phyloP scores from a whole-genome alignment of 2,113 vertebrate species.

The Pituophis catenifer region DNA sequence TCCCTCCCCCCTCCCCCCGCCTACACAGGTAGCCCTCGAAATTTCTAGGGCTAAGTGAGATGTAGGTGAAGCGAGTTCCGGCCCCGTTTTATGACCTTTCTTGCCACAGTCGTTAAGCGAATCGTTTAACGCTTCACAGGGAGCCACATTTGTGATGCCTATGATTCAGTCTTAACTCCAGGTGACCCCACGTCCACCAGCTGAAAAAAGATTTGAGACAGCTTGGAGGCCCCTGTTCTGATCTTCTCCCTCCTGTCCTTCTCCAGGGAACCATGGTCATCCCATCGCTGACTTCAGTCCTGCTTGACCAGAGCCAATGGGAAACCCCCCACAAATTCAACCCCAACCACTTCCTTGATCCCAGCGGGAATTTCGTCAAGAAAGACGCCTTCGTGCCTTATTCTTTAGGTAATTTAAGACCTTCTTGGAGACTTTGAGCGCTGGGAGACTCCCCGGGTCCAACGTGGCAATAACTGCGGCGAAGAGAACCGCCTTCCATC shows the following conservation, averaged over 20 bases:
- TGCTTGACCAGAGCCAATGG: constrained; percentile 75
- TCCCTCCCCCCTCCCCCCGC: not conserved
- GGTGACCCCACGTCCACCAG: not conserved
- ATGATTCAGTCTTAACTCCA: not conserved
- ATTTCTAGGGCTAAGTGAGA: rapidly evolving
- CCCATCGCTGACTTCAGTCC: constrained; percentile 73
- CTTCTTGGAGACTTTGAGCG: too few relatives aligned
- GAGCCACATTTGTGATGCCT: not conserved
- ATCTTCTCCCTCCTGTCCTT: not conserved
- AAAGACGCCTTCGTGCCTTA: constrained; percentile 76
- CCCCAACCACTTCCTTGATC: constrained; percentile 74
- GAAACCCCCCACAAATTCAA: constrained; percentile 75
- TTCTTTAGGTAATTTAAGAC: constrained; percentile 63
- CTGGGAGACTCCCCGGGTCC: not conserved
- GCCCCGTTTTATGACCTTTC: too few relatives aligned
- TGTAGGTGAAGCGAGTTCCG: too few relatives aligned
- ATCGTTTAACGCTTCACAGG: too few relatives aligned
- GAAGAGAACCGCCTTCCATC: not conserved
- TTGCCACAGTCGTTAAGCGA: too few relatives aligned
- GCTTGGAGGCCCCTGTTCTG: not conserved
- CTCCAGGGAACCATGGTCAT: constrained; percentile 75
- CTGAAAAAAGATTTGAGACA: not conserved
- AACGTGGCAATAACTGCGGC: not conserved
- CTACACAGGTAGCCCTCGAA: not conserved
- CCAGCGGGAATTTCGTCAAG: constrained; percentile 69